A percentile compares a stretch with the other conserved stretches of the same genome.
These are phyloP conservation scores for Crossocerus cetratus DNA, from an alignment of 2,888 invertebrate genomes.

Conservation along the genomic window DNA sequence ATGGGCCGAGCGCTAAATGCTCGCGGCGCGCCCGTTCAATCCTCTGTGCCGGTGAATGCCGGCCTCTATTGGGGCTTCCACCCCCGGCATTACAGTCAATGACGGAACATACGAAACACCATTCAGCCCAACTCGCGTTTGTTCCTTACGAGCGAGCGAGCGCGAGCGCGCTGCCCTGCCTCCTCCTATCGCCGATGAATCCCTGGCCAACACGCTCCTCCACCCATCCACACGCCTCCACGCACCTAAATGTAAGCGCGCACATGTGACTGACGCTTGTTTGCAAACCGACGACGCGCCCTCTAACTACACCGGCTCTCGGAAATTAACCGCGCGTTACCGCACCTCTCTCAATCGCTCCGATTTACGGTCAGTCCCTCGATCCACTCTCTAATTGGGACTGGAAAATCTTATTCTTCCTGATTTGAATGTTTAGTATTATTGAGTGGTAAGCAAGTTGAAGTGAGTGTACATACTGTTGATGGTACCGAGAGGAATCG, in stretches of 20 bases:
- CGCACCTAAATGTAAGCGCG: constrained; percentile 32
- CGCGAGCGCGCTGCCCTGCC: not conserved
- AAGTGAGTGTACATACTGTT: too few relatives aligned
- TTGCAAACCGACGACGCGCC: constrained; percentile 41
- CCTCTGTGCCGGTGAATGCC: constrained; percentile 47
- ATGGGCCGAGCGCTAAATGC: constrained; percentile 55
- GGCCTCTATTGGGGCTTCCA: constrained; percentile 60
- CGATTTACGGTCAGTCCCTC: too few relatives aligned
- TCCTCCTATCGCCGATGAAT: not conserved
- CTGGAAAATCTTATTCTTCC: too few relatives aligned
- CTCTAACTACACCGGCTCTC: not conserved
- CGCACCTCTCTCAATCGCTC: too few relatives aligned
- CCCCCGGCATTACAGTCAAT: constrained; percentile 63
- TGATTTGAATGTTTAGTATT: too few relatives aligned
- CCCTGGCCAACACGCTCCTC: constrained; percentile 45
- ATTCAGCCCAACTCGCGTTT: constrained; percentile 53
- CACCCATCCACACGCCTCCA: constrained; percentile 39
- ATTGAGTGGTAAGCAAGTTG: too few relatives aligned
- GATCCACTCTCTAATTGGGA: too few relatives aligned
- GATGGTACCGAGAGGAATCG: too few relatives aligned
- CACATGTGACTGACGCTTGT: constrained; percentile 56
- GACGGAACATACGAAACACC: constrained; percentile 62
- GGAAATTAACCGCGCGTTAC: too few relatives aligned
- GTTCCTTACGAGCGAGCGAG: constrained; percentile 46
- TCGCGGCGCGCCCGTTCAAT: constrained; percentile 55